Base-by-base conservation (phyloP, 2,113 vertebrate species). In the Rutilus rutilus region DNA sequence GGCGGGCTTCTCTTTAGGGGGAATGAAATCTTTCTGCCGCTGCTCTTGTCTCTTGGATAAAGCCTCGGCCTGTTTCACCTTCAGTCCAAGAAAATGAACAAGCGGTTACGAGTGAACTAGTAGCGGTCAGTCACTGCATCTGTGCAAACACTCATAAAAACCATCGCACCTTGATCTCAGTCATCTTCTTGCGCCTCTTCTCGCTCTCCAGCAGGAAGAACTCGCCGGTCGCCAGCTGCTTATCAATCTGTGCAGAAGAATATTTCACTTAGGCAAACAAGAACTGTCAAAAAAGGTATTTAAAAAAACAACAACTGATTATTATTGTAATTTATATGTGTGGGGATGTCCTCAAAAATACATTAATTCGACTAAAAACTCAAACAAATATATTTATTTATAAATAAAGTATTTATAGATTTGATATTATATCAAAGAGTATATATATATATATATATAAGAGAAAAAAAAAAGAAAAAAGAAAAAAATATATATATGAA, bases 1-100 rank as follows among this genome's bases (percentile, higher is more conserved):
- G 45, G 78, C 78, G 25, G 95, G 92, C 79, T 97, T 99, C 93
- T 99, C 98, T 90, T 98, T 97, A 3, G 98, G 98, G 90, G 98
- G 97, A 90, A 99, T 94, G 90, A 99, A 99, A 4, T 96, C 97
- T 94, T 97, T 98, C 86, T 97, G 97, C 87, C 98, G 94, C 94
- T 98, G 95, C 78, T 98, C 96, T 88, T 99, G 97, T 87, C 95
- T 97, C 91, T 93, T 98, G 81, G 90, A 96, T 83, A 97, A 3
- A 11, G 95, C 96, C 82, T 97, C 97, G 45, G 96, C 95, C 93
- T 99, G 96, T 90, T 97, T 99, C 75, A 94, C 95, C 98, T 99
- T 50, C 45, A 42, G 50, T 27, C 50, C 83, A 33, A 88, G 88
- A 86, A 60, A 42, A 90, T 77, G 6, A 89, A 42, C 3, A n/a